These are phyloP conservation scores for Bujurquina vittata DNA, from an alignment of 2,113 vertebrate genomes.

Conservation along the genomic window DNA sequence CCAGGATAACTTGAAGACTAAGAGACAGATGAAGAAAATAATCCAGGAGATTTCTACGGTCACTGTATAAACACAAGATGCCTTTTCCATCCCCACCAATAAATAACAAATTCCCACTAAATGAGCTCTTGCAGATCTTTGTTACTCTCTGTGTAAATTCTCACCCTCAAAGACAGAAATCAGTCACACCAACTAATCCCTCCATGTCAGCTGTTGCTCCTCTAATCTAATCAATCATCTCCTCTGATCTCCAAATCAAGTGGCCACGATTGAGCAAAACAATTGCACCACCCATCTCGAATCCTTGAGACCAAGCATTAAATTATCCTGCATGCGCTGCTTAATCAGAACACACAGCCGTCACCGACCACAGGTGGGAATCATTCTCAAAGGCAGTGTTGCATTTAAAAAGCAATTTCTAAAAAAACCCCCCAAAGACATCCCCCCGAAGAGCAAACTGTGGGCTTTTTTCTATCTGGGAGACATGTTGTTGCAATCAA, in stretches of 20 bases:
- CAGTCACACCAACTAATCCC: constrained; percentile 21
- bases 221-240: constrained; percentile 49
- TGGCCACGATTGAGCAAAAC: constrained; percentile 13
- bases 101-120: neutral
- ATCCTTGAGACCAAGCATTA: constrained; percentile 18
- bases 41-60: constrained; percentile 29
- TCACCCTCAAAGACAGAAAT: neutral
- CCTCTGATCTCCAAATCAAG: constrained; percentile 1
- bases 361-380: constrained; percentile 76
- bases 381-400: constrained; percentile 74
- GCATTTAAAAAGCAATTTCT: constrained; percentile 74
- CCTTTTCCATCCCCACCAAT: neutral
- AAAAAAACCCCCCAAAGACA: constrained; percentile 55
- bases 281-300: constrained; percentile 46
- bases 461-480: constrained; percentile 50
- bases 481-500: constrained; percentile 80
- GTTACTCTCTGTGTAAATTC: neutral
- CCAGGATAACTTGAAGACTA: constrained; percentile 16
- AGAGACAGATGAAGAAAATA: neutral
- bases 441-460: constrained; percentile 53
- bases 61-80: constrained; percentile 12
- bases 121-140: neutral
- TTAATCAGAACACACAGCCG: constrained; percentile 46
- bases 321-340: constrained; percentile 29
- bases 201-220: constrained; percentile 4